These are phyloP conservation scores for Dromius quadrimaculatus DNA, from an alignment of 2,888 invertebrate genomes.

Conservation along the genomic window DNA sequence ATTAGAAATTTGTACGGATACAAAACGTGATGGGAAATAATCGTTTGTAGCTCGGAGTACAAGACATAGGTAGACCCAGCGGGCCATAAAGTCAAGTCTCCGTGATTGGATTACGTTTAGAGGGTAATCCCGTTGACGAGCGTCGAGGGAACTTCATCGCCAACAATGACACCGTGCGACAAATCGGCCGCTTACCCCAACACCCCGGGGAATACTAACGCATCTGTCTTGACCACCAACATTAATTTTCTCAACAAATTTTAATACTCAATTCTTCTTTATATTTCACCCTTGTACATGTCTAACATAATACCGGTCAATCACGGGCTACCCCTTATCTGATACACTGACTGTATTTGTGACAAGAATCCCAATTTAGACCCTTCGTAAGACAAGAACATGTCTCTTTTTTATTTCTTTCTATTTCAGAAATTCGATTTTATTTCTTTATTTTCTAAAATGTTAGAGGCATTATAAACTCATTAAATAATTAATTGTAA, in stretches of 20 bases:
- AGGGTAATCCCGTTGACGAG: conserved; percentile 73
- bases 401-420: no score
- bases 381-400: no score
- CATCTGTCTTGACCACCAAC: conserved; percentile 49
- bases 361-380: conserved; percentile 58
- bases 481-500: conserved; percentile 1
- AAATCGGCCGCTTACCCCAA: conserved; percentile 68
- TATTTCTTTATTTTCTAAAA: no score
- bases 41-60: conserved; percentile 48
- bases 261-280: no score
- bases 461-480: background rate
- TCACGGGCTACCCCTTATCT: conserved; percentile 33
- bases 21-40: conserved; percentile 25
- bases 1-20: conserved; percentile 6
- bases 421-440: no score
- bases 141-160: conserved; percentile 68
- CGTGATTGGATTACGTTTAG: conserved; percentile 78
- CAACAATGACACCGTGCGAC: conserved; percentile 67
- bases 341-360: conserved; percentile 56
- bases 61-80: conserved; percentile 58
- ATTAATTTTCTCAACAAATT: no score
- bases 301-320: conserved; percentile 50
- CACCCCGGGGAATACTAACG: conserved; percentile 58
- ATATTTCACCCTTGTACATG: conserved; percentile 1
- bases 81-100: conserved; percentile 60